Evolutionary conservation across 2,797 vertebrate species (phyloP).

Genomic region (Todus mexicanus): DNA sequence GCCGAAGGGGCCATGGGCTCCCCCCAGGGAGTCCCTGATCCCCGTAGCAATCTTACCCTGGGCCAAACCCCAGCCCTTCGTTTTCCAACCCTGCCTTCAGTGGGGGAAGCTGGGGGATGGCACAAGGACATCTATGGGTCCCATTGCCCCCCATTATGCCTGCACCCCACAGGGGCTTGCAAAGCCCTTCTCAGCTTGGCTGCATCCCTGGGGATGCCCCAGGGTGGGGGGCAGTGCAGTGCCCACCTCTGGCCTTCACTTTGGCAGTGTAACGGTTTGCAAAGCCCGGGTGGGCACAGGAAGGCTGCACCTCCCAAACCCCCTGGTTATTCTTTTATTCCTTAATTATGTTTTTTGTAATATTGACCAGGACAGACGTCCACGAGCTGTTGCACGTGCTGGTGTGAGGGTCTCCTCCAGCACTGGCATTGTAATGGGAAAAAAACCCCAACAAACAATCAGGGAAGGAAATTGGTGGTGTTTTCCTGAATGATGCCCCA

Average conservation of each 20-base stretch:
- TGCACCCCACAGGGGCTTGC: accelerated
- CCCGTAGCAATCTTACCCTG: accelerated
- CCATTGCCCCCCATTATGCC: accelerated
- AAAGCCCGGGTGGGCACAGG: background rate
- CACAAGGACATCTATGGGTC: accelerated
- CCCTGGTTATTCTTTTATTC: background rate
- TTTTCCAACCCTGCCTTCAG: background rate
- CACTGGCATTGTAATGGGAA: background rate
- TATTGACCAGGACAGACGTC: background rate
- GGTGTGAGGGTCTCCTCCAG: background rate
- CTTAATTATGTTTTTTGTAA: background rate
- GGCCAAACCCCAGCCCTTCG: background rate
- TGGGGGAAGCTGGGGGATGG: too few species aligned
- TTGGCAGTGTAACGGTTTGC: accelerated
- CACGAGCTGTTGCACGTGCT: background rate
- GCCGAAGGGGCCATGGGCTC: background rate
- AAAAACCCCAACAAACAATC: background rate
- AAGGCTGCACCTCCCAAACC: background rate
- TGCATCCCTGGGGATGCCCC: background rate
- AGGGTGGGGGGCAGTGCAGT: background rate
- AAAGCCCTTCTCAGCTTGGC: background rate
- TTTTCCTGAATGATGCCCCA: background rate
- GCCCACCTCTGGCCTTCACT: background rate
- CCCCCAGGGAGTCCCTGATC: background rate
- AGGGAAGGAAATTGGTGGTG: background rate